phyloP scores from a whole-genome alignment of 2,888 invertebrate species.

The Patella pellucida region DNA sequence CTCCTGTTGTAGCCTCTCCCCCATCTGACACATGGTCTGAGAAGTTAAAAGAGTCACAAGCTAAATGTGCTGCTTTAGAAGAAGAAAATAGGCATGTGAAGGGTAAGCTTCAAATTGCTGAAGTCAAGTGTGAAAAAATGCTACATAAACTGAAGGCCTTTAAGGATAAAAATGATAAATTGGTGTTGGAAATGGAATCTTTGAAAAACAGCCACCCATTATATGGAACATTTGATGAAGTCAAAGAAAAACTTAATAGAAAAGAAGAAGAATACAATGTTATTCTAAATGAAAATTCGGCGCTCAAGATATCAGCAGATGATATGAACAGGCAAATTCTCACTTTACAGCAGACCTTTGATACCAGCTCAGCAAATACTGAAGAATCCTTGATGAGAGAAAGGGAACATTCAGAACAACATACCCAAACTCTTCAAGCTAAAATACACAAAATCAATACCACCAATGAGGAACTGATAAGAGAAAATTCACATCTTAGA shows the following conservation, averaged over 20 bases:
- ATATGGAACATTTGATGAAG: not conserved
- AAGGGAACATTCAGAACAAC: not conserved
- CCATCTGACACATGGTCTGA: conserved; percentile 13
- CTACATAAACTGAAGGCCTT: conserved; percentile 88
- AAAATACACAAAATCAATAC: not conserved
- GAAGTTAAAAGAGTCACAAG: conserved; percentile 29
- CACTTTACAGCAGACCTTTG: not conserved
- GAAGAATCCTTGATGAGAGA: not conserved
- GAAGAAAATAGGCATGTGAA: conserved; percentile 36
- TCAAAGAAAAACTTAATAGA: conserved; percentile 14
- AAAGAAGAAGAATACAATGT: conserved; percentile 12
- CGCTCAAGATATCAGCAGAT: not conserved
- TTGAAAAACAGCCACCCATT: conserved; percentile 11
- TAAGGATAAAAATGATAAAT: conserved; percentile 75
- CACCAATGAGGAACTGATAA: not conserved
- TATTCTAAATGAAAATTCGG: not conserved
- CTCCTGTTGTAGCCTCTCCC: not conserved
- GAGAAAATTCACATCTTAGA: not conserved
- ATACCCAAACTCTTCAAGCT: not conserved
- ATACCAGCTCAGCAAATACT: not conserved
- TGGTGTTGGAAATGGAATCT: conserved; percentile 45
- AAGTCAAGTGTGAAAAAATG: conserved; percentile 81
- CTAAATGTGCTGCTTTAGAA: conserved; percentile 20
- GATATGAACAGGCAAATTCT: not conserved
- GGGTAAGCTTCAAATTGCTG: conserved; percentile 48